Evolutionary conservation across 2,888 invertebrate species (phyloP).

Genomic region (Pollenia labialis): DNA sequence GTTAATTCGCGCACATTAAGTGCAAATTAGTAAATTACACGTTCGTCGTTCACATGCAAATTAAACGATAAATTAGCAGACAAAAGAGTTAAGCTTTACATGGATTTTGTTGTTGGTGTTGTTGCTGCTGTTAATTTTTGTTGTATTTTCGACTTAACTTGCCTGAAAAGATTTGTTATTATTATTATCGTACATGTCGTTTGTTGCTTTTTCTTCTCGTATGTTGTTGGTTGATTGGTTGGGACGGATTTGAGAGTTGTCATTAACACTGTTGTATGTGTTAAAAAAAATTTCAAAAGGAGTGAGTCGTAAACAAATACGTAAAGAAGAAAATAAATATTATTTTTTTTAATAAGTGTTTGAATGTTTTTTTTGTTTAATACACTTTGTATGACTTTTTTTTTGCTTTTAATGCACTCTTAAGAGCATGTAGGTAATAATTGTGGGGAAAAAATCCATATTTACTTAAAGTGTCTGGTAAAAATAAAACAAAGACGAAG

Average conservation of each 20-base stretch:
- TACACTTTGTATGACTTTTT: slow-evolving; percentile 26
- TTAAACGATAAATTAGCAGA: slow-evolving; percentile 75
- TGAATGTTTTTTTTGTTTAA: slow-evolving; percentile 24
- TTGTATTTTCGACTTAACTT: slow-evolving; percentile 61
- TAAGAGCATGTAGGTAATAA: slow-evolving; percentile 56
- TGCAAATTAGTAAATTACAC: slow-evolving; percentile 74
- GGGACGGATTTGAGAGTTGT: slow-evolving; percentile 63
- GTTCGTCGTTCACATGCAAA: slow-evolving; percentile 73
- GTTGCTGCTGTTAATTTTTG: slow-evolving; percentile 20
- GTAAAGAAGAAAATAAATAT: slow-evolving; percentile 54
- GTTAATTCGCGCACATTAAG: slow-evolving; percentile 74
- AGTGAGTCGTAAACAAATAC: slow-evolving; percentile 37
- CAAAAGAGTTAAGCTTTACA: slow-evolving; percentile 74
- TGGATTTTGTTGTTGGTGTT: slow-evolving; percentile 56
- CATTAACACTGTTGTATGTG: slow-evolving; percentile 59
- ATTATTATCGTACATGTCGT: slow-evolving; percentile 39
- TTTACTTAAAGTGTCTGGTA: slow-evolving; percentile 66
- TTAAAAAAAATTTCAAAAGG: slow-evolving; percentile 18
- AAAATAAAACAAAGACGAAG: slow-evolving; percentile 62
- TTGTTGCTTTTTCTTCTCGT: slow-evolving; percentile 31
- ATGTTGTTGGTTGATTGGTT: slow-evolving; percentile 48
- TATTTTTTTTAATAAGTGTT: slow-evolving; percentile 51
- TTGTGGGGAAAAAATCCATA: slow-evolving; percentile 44
- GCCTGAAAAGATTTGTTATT: slow-evolving; percentile 53
- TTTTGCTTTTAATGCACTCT: slow-evolving; percentile 25